phyloP scores from a whole-genome alignment of 2,888 invertebrate species.

The Cephus nigrinus region DNA sequence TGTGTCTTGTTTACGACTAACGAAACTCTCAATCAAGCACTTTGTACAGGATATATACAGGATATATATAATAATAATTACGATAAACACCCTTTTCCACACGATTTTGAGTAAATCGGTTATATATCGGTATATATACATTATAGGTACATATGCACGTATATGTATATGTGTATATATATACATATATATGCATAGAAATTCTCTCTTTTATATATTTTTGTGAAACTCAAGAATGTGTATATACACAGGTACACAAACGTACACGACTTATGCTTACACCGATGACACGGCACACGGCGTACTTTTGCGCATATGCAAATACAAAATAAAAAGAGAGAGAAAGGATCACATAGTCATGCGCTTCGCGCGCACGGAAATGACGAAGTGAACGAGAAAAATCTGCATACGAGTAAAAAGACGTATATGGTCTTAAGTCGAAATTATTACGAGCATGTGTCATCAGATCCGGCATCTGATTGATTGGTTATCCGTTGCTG shows the following conservation, averaged over 20 bases:
- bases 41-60: conserved; percentile 62
- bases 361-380: too few species aligned
- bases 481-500: background rate
- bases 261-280: conserved; percentile 29
- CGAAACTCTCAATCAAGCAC: conserved; percentile 58
- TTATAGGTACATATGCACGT: conserved; percentile 38
- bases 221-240: conserved; percentile 60
- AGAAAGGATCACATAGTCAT: too few species aligned
- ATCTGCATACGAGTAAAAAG: too few species aligned
- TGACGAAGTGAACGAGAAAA: too few species aligned
- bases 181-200: conserved; percentile 44
- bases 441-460: too few species aligned
- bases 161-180: conserved; percentile 24
- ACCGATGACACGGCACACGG: conserved; percentile 17
- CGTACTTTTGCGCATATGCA: conserved; percentile 23
- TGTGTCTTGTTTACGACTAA: conserved; percentile 63
- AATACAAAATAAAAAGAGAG: background rate
- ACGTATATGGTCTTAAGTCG: too few species aligned
- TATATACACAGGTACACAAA: conserved; percentile 25
- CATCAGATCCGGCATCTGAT: background rate
- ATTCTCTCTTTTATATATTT: conserved; percentile 66
- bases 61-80: conserved; percentile 37
- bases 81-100: conserved; percentile 56
- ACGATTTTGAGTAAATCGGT: conserved; percentile 54
- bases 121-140: conserved; percentile 50